These are phyloP conservation scores for Acrocephalus scirpaceus DNA, from an alignment of 2,797 vertebrate genomes.

Conservation along the genomic window DNA sequence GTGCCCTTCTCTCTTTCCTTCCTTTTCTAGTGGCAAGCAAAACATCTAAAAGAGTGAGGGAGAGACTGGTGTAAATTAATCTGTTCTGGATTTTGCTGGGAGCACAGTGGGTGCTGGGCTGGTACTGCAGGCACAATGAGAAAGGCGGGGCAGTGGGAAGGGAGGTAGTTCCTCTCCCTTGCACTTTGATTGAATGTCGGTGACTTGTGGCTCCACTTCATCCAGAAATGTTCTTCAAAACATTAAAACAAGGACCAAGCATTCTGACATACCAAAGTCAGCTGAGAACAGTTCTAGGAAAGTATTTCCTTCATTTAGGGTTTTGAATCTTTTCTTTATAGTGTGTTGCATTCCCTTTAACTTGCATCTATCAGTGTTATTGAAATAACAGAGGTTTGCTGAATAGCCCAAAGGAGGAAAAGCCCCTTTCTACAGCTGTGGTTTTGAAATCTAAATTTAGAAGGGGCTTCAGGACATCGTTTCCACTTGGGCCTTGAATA, in stretches of 20 bases:
- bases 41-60: background rate
- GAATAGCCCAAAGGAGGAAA: background rate
- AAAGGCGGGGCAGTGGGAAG: background rate
- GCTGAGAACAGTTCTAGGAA: background rate
- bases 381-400: background rate
- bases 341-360: background rate
- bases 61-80: background rate
- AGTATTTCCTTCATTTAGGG: background rate
- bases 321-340: background rate
- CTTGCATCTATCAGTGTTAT: background rate
- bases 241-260: background rate
- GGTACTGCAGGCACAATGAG: background rate
- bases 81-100: background rate
- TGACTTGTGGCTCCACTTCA: background rate
- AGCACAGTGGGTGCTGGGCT: background rate
- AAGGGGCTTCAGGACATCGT: background rate
- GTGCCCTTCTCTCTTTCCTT: background rate
- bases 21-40: background rate
- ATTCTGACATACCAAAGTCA: background rate
- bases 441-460: background rate
- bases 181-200: background rate
- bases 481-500: background rate
- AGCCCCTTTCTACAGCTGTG: background rate
- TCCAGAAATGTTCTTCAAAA: background rate
- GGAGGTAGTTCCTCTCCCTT: rapidly evolving